Percentiles rank a stretch among this genome's conserved stretches.
These are phyloP conservation scores for Alectura lathami DNA, from an alignment of 2,113 vertebrate species.

Conservation along the genomic window DNA sequence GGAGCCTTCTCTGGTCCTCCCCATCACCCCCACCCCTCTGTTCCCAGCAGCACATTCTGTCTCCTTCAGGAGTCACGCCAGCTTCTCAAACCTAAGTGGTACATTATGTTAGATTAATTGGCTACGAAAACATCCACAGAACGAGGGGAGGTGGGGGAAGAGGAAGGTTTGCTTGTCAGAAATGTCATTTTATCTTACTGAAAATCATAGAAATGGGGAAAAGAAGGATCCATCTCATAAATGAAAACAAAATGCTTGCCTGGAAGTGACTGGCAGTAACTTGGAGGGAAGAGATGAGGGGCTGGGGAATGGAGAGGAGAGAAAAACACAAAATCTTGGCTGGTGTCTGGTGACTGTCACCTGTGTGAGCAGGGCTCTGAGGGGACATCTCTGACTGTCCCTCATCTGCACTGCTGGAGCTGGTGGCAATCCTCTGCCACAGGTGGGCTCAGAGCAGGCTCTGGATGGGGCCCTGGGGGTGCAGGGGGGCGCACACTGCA, in stretches of 20 bases:
- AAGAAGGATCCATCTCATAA: neutral
- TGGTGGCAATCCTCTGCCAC: fast-evolving
- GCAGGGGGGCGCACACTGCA: too few relatives aligned
- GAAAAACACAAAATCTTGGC: neutral
- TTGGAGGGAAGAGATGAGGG: neutral
- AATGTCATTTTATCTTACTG: neutral
- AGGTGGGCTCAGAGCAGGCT: neutral
- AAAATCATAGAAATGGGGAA: neutral
- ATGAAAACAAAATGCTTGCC: neutral
- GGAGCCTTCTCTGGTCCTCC: slow-evolving; percentile 32
- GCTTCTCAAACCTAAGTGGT: slow-evolving; percentile 14
- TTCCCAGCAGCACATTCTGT: slow-evolving; percentile 38
- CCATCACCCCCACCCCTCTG: neutral
- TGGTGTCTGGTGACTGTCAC: neutral
- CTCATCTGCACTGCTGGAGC: neutral
- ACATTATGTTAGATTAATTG: slow-evolving; percentile 42
- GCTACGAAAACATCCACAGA: slow-evolving; percentile 20
- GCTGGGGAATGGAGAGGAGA: neutral
- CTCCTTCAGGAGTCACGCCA: slow-evolving; percentile 30
- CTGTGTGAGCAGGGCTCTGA: neutral
- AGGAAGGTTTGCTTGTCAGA: slow-evolving; percentile 3
- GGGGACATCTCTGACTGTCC: fast-evolving
- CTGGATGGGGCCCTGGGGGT: neutral
- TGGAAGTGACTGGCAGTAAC: neutral
- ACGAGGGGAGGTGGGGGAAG: neutral